A percentile compares a stretch with the other conserved stretches of the same genome.
Evolutionary conservation across 2,113 vertebrate species (phyloP).

Genomic region (Caranx ignobilis): DNA sequence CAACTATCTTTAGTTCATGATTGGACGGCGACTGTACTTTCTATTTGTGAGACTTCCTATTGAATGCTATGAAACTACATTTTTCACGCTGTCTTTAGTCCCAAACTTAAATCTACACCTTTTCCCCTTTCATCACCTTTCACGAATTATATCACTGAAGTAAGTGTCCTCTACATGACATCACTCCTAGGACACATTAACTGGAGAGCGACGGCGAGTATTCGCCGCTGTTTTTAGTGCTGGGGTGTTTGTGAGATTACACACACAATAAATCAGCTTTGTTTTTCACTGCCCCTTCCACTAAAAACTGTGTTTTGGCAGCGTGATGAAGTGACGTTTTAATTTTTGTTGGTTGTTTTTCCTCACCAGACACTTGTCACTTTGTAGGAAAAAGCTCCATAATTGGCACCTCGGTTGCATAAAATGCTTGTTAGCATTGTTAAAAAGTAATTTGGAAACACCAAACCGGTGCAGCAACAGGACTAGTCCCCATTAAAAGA

Average conservation of each 20-base stretch:
- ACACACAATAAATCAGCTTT: constrained; percentile 57
- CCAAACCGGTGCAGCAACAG: constrained; percentile 25
- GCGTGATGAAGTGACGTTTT: constrained; percentile 13
- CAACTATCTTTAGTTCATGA: constrained; percentile 45
- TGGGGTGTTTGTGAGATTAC: constrained; percentile 53
- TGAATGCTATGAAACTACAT: not conserved
- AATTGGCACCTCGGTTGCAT: constrained; percentile 59
- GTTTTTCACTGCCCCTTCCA: constrained; percentile 40
- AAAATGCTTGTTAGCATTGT: constrained; percentile 67
- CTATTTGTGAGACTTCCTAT: not conserved
- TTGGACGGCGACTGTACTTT: constrained; percentile 1
- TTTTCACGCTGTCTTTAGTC: constrained; percentile 17
- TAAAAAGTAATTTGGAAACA: constrained; percentile 71
- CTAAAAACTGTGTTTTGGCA: constrained; percentile 50
- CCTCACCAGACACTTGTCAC: constrained; percentile 66
- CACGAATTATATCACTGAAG: constrained; percentile 34
- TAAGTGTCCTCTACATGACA: constrained; percentile 27
- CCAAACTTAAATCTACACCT: constrained; percentile 30
- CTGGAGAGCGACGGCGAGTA: constrained; percentile 21
- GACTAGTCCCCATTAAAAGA: constrained; percentile 58
- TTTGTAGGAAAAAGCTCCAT: constrained; percentile 63
- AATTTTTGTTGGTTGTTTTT: constrained; percentile 67
- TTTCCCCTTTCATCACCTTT: constrained; percentile 38
- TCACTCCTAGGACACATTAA: constrained; percentile 38
- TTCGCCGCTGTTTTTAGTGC: constrained; percentile 35